These are phyloP conservation scores for Agrotis exclamationis DNA, from an alignment of 2,888 invertebrate genomes.

Conservation along the genomic window DNA sequence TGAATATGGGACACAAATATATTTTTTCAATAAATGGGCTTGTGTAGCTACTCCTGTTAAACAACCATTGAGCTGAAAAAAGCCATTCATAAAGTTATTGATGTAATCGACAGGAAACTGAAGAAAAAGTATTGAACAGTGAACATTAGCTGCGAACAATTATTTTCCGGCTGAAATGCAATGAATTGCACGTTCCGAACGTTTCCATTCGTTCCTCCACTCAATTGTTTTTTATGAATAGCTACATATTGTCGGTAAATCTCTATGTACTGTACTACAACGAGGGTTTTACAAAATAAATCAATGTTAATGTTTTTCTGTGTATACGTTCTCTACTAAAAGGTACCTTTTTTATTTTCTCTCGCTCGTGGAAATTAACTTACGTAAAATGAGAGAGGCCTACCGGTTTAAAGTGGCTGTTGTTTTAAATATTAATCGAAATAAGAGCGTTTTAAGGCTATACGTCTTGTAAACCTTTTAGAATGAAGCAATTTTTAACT, in stretches of 20 bases:
- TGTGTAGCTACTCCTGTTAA: slow-evolving; percentile 13
- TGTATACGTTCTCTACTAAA: slow-evolving; percentile 30
- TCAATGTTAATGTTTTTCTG: slow-evolving; percentile 59
- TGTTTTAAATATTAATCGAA: slow-evolving; percentile 44
- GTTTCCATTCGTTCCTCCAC: slow-evolving; percentile 58
- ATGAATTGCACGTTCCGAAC: slow-evolving; percentile 64
- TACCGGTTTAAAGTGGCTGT: slow-evolving; percentile 26
- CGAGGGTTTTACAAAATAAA: slow-evolving; percentile 62
- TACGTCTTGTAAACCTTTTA: slow-evolving; percentile 17
- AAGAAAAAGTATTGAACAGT: slow-evolving; percentile 66
- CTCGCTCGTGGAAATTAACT: slow-evolving; percentile 28
- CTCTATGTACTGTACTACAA: slow-evolving; percentile 42
- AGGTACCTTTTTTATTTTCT: slow-evolving; percentile 28
- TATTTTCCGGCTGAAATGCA: slow-evolving; percentile 68
- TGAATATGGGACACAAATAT: slow-evolving; percentile 19
- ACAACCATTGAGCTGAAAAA: slow-evolving; percentile 29
- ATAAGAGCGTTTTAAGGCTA: slow-evolving; percentile 20
- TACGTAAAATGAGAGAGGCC: slow-evolving; percentile 15
- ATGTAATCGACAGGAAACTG: slow-evolving; percentile 46
- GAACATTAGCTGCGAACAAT: slow-evolving; percentile 67
- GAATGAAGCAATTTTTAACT: slow-evolving; percentile 16
- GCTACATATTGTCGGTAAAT: slow-evolving; percentile 55
- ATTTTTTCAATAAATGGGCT: background rate
- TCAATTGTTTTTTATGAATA: slow-evolving; percentile 64
- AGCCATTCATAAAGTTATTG: slow-evolving; percentile 43